Base-by-base conservation (phyloP, 2,888 invertebrate species). In the Mythimna albipuncta region DNA sequence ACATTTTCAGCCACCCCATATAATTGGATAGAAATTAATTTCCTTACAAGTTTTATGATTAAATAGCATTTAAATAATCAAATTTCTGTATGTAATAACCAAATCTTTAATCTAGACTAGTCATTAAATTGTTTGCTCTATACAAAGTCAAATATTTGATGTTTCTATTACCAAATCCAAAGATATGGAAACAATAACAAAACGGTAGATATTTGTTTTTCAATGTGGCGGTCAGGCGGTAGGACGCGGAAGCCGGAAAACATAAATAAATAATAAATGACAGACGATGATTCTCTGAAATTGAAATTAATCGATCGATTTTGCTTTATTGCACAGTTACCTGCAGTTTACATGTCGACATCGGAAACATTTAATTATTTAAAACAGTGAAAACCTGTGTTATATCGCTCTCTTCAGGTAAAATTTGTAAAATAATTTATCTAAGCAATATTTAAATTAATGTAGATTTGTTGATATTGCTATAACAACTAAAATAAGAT, bases 271-370 rank as follows among this genome's bases (percentile, higher is more conserved):
- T n/a, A 75, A 47, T 6, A 64, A 55, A 47, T 55, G 55, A 65
- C 26, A n/a, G 54, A 44, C 26, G 72, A 55, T n/a, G 19, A 38
- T 55, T 21, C 38, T 55, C 75, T 26, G 2, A 21, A 74, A 11
- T 47, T 72, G 54, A 66, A 72, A 76, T 11, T 55, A 10, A 57
- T 72, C 47, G 77, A 72, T 72, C 55, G 77, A 2, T 71, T 69
- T 16, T 38, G 26, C 26, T 5, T 65, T 47, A 11, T 66, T 72
- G 55, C 77, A 55, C 13, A 44, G 6, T 16, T 47, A 55, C 35
- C 54, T 72, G 72, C 44, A 76, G 3, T 47, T 38, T n/a, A 16
- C 4, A 47, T 16, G 41, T 66, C n/a, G 26, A 38, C 11, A 38
- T 38, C 59, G 35, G 65, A 26, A 16, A n/a, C 11, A 35, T 7